A percentile compares a stretch with the other conserved stretches of the same genome.
phyloP scores from a whole-genome alignment of 2,113 vertebrate species.

The Nymphicus hollandicus region DNA sequence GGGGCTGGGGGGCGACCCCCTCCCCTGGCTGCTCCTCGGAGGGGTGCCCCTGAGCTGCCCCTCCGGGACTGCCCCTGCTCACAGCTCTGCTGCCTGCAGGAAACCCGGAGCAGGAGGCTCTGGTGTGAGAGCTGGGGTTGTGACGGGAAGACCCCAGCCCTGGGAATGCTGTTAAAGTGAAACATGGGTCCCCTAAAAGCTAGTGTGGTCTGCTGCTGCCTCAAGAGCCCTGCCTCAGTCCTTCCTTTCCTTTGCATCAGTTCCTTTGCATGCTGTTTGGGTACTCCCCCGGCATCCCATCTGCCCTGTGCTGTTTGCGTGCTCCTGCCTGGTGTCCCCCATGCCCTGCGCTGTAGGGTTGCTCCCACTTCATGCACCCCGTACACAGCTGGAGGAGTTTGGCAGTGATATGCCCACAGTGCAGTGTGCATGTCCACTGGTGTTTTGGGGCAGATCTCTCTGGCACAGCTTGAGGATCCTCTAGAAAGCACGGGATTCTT shows the following conservation, averaged over 20 bases:
- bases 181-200: background rate
- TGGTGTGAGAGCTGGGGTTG: background rate
- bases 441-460: background rate
- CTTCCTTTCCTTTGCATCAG: background rate
- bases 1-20: background rate
- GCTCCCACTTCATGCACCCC: background rate
- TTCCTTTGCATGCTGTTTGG: background rate
- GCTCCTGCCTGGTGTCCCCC: background rate
- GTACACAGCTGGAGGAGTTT: background rate
- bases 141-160: background rate
- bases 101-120: background rate
- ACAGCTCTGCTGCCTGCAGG: background rate
- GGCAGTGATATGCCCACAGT: background rate
- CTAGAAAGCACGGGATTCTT: background rate
- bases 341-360: fast-evolving
- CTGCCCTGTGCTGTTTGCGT: background rate
- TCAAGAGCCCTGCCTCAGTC: background rate
- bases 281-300: background rate
- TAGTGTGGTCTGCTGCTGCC: background rate
- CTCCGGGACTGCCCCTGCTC: background rate
- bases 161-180: background rate
- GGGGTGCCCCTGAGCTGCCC: background rate
- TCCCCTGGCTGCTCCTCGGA: background rate
- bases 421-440: background rate
- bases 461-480: background rate